Evolutionary conservation across 2,113 vertebrate genomes (phyloP).

Genomic region (Xerus inauris): DNA sequence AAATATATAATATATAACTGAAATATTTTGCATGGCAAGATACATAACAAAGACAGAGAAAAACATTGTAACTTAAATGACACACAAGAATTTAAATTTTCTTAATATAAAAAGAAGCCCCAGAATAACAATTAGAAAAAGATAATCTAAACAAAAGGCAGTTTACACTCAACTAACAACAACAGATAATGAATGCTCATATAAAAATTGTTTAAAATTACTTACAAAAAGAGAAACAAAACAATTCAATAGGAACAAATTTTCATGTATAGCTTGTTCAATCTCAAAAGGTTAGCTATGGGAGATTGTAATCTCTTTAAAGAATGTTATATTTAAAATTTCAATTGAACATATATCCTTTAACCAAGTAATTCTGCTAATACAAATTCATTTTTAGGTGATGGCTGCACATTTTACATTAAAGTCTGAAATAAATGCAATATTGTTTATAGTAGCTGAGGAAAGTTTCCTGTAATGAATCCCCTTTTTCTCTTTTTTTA

Average conservation of each 20-base stretch:
- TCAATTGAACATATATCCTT: background rate
- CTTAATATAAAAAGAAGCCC: background rate
- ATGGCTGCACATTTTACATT: background rate
- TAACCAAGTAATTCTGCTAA: background rate
- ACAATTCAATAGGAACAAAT: background rate
- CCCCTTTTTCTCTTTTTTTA: background rate
- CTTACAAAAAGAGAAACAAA: background rate
- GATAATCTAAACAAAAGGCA: background rate
- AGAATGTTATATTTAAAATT: background rate
- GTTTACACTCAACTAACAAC: background rate
- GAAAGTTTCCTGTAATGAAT: background rate
- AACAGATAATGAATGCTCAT: background rate
- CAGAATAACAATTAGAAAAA: background rate
- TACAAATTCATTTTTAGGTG: background rate
- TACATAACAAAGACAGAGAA: background rate
- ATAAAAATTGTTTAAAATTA: constrained; percentile 13
- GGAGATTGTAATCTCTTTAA: background rate
- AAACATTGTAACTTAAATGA: background rate
- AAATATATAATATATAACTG: background rate
- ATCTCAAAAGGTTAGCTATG: background rate
- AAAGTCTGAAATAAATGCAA: background rate
- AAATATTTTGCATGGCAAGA: background rate
- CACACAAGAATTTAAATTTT: background rate
- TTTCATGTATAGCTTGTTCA: background rate
- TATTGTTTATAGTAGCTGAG: background rate